These are phyloP conservation scores for Ornithorhynchus anatinus DNA, from an alignment of 2,113 vertebrate genomes.

Conservation along the genomic window DNA sequence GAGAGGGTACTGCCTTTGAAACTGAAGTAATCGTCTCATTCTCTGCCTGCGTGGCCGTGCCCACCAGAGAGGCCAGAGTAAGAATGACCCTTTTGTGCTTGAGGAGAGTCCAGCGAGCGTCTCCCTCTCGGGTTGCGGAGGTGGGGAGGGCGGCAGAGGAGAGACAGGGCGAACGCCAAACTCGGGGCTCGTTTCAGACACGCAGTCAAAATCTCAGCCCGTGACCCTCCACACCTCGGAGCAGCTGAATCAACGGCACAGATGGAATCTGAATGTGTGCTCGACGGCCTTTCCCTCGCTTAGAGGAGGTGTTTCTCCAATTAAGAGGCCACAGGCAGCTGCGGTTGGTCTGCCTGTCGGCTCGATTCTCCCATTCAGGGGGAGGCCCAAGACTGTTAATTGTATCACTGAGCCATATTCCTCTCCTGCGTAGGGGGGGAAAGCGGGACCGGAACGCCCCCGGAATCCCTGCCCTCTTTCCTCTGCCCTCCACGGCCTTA, in stretches of 20 bases:
- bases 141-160: not conserved
- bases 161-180: not conserved
- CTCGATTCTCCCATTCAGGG: not conserved
- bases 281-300: not conserved
- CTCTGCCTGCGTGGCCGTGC: not conserved
- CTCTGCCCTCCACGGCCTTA: too few species aligned
- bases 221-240: not conserved
- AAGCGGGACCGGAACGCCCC: too few species aligned
- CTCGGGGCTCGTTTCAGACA: not conserved
- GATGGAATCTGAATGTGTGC: not conserved
- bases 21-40: not conserved
- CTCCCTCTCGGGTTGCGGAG: fast-evolving
- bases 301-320: not conserved
- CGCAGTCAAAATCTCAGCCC: not conserved
- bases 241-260: not conserved
- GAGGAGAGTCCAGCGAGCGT: not conserved
- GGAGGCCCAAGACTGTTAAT: not conserved
- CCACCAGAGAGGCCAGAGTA: not conserved
- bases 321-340: not conserved
- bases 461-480: too few species aligned
- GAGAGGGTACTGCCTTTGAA: constrained; percentile 14
- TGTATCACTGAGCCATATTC: too few species aligned
- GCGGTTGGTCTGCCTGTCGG: not conserved
- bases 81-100: not conserved
- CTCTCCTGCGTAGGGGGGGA: too few species aligned